Evolutionary conservation across 2,888 invertebrate genomes (phyloP), one percentile per base, ranked within the genome.

Genomic region (Meloe dianella): DNA sequence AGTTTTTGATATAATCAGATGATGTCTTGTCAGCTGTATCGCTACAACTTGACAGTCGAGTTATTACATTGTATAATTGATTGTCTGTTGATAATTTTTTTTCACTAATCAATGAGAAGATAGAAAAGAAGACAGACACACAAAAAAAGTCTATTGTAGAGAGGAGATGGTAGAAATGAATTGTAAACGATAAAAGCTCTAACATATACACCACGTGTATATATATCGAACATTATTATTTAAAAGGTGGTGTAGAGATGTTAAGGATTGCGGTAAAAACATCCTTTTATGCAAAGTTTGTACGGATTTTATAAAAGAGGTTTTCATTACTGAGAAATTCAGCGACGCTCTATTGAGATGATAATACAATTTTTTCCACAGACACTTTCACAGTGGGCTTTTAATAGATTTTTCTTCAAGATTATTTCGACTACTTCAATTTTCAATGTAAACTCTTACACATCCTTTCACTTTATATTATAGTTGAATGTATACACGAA

Each of bases 21-120:
- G 29, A 63, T 29, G 58, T 38, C 59, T 12, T 24, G 22, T 20
- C 20, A 60, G 14, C 10, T 5, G 12, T 17, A 61, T 57, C 20
- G 22, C 10, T 24, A 14, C 14, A 60, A 32, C 12, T 54, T 54
- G 54, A 10, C 24, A 14, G 10, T 10, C 12, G 14, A 59, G 20
- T 59, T 59, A 32, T 35, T 59, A 35, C 35, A 38, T 59, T 35
- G 59, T 59, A 59, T 59, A 59, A 59, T 22, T 32, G 59, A 59
- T 32, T 59, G 59, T 24, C 9, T 54, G 14, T 10, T 10, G 14
- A 1, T 54, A 3, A 24, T 22, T 54, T 54, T 54, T 24, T 54
- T 24, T 24, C 6, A 9, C 10, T 41, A 20, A 47, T 47, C 47
- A 47, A 22, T 47, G 47, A 47, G 2, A 9, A 9, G 47, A 47